Evolutionary conservation across 2,797 vertebrate species (phyloP), one percentile per base, ranked within the genome.

Genomic region (Iguana delicatissima): DNA sequence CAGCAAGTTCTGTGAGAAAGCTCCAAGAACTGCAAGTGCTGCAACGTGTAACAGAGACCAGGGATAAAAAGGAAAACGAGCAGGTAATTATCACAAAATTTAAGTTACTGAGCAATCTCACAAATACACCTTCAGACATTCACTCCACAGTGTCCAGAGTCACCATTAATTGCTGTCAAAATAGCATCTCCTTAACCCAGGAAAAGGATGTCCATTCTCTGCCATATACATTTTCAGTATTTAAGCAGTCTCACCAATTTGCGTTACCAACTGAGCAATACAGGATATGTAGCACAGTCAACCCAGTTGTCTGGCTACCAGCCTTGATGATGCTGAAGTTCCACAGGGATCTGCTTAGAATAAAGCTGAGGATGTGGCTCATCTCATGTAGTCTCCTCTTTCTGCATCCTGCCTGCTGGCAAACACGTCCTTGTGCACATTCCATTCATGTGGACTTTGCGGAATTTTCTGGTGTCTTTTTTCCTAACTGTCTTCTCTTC

Each of bases 91-190:
- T 88, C 89, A 80, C 87, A 80, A 92, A 89, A 85, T 83, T 89
- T 89, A 89, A 92, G 91, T 89, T 92, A 92, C 88, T 89, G 85
- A 84, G 73, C 80, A 62, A 89, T 80, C 80, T 89, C 85, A 84
- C 84, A 91, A 91, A 83, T 85, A 92, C 80, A 87, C 64, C 74
- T 87, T 87, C 79, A 86, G 55, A 64, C 80, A 59, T 86, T 73
- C 79, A 57, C 64, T 52, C 73, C 22, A 77, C 80, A 83, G 85
- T 89, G 50, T 69, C 42, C 46, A 69, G 62, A 80, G 38, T 72
- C 80, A 88, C 59, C 26, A 50, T 85, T 80, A 80, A 62, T 12
- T 84, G 86, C 73, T 84, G 80, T 87, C 72, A n/a, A 83, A 84
- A 89, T 42, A 88, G 86, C 50, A 73, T 79, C 52, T 62, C 80